Base-by-base conservation (phyloP, 2,113 vertebrate genomes). In the human (Homo sapiens) region DNA sequence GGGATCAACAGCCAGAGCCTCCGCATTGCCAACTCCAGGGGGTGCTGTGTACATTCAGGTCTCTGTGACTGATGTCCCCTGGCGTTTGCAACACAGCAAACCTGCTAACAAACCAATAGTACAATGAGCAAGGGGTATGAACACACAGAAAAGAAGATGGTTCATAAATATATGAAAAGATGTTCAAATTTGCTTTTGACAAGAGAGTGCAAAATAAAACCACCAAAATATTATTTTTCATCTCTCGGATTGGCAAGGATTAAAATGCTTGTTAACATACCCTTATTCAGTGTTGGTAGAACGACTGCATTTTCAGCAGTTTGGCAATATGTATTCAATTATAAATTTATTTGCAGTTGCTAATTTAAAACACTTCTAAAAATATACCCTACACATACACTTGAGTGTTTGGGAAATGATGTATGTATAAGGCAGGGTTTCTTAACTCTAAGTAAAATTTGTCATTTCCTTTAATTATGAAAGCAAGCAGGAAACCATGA, bases 281-380 rank as follows among this genome's bases (percentile, higher is more conserved):
- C 13, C 27, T 82, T 30, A 59, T 83, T 55, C 43, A 18, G 25
- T 4, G 7, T 61, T 57, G 68, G 30, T 38, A 35, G 12, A 85
- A 68, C 55, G 18, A 38, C 18, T 30, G 4, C 8, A 35, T 93
- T 13, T 78, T 14, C 82, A 64, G 18, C 35, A 73, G 13, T 57
- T 75, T 86, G 59, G 73, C 57, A 82, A 25, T 35, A 30, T 23
- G 22, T 35, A 70, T 70, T 92, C 45, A 80, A 11, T 92, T 68
- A 52, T 75, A 88, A 93, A 79, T 16, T 10, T 91, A 43, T 72
- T 52, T 45, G 3, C n/a, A 90, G 8, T 50, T 78, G 76, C 32
- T 92, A 72, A 88, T 40, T 96, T n/a, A 93, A 94, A 95, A 79
- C 18, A 66, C 16, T 82, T 95, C 86, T 35, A n/a, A 48, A 14